Conservation (phyloP, 2,888 invertebrate species). For the Argyresthia albistria region DNA sequence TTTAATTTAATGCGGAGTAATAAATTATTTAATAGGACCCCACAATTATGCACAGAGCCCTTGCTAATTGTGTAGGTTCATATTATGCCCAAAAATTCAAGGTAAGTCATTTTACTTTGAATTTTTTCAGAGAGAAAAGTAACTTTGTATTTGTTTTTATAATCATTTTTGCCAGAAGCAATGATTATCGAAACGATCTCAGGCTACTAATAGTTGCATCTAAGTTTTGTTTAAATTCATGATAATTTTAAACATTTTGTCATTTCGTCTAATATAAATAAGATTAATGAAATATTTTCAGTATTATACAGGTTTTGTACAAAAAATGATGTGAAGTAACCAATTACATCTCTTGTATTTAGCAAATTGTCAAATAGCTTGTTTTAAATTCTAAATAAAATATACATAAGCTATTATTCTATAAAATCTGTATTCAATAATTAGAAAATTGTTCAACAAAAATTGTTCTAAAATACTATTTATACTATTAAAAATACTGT, state of each 20-base stretch:
- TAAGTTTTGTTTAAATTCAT: too few relatives aligned
- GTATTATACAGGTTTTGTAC: not conserved
- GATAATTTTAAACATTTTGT: too few relatives aligned
- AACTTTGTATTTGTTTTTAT: constrained; percentile 2
- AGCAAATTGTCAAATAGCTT: constrained; percentile 31
- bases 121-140: not conserved
- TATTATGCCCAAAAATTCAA: too few relatives aligned
- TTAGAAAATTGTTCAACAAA: constrained; percentile 62
- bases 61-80: constrained; percentile 33
- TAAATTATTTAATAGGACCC: constrained; percentile 32
- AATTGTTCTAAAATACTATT: constrained; percentile 61
- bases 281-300: not conserved
- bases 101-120: not conserved
- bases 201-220: not conserved
- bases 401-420: constrained; percentile 42
- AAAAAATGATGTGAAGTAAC: not conserved
- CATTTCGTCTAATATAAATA: not conserved
- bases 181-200: not conserved
- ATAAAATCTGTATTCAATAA: constrained; percentile 31
- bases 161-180: constrained; percentile 7
- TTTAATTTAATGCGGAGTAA: constrained; percentile 45
- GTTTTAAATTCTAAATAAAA: constrained; percentile 30
- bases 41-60: constrained; percentile 53
- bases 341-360: not conserved
- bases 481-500: constrained; percentile 27